Evolutionary conservation across 2,888 invertebrate genomes (phyloP), one percentile per base, ranked within the genome.

Genomic region (Polydrusus cervinus): DNA sequence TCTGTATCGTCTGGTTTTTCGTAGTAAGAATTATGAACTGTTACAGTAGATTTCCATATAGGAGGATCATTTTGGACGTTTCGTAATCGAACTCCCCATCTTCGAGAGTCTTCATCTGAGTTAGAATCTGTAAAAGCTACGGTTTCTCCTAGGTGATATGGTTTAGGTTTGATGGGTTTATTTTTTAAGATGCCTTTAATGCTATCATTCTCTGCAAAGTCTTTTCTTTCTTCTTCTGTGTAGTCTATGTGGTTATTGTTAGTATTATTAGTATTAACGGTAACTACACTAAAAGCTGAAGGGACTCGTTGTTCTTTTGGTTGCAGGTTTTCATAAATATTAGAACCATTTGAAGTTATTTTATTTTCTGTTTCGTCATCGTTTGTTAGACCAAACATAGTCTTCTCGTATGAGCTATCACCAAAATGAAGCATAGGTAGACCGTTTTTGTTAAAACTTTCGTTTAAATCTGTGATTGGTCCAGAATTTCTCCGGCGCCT

Each of bases 101-200:
- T 83, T 51, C 80, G 79, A 62, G 81, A 82, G n/a, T 83, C 82
- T 13, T 80, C 81, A 30, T 82, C 81, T 18, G 79, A 80, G 47
- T 80, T 80, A 8, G 76, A 75, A 14, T 80, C 78, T 1, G 61
- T 53, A 40, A 82, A 80, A 85, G 89, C 86, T 74, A 88, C 89
- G 83, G 90, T 89, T 84, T 92, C 92, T 66, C 93, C 93, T 81
- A 93, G 88, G 84, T 93, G 91, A 88, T 93, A 93, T 80, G 93
- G 93, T 85, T 91, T 92, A 82, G 93, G 93, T 85, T 93, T 93
- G 51, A 91, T 88, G 62, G 93, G 92, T 87, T 92, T 93, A 82
- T 93, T 93, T 87, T 93, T 93, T 82, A 93, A 88, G 86, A 93
- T 93, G 81, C 93, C 92, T 81, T 92, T 91, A 83, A 92, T 91